phyloP scores from a whole-genome alignment of 2,797 vertebrate genomes.

The Chlorospingus semifuscus region DNA sequence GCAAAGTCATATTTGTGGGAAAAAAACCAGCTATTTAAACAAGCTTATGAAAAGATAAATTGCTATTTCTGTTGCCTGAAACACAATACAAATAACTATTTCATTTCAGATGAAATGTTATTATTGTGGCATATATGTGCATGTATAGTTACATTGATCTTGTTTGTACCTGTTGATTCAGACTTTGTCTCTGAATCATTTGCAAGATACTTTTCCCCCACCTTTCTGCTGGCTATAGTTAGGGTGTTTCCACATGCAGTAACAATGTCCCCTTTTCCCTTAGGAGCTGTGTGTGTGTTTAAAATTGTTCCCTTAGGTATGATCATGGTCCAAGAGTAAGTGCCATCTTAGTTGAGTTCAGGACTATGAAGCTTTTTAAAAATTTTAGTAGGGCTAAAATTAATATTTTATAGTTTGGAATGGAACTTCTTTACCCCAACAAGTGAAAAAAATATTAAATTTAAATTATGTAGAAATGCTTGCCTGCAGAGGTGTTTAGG shows the following conservation, averaged over 20 bases:
- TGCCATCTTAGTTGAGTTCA: neutral
- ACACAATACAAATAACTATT: conserved; percentile 48
- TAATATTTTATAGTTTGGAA: neutral
- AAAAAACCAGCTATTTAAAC: neutral
- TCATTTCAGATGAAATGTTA: conserved; percentile 65
- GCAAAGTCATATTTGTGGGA: conserved; percentile 31
- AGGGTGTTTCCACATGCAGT: neutral
- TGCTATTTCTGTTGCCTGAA: conserved; percentile 23
- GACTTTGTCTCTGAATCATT: neutral
- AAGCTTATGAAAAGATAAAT: conserved; percentile 41
- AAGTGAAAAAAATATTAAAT: neutral
- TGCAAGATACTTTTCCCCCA: neutral
- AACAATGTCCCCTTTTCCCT: neutral
- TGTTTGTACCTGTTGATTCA: conserved; percentile 24
- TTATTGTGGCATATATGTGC: conserved; percentile 21
- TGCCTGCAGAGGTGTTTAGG: neutral
- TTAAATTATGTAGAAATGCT: neutral
- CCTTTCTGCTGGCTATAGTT: neutral
- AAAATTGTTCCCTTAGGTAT: neutral
- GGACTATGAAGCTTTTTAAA: neutral
- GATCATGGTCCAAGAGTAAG: neutral
- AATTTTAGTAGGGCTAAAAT: neutral
- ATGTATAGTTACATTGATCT: neutral
- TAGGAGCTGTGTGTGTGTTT: neutral
- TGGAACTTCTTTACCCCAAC: neutral